Base-by-base conservation (phyloP, 2,888 invertebrate species). In the Stenurella melanura region DNA sequence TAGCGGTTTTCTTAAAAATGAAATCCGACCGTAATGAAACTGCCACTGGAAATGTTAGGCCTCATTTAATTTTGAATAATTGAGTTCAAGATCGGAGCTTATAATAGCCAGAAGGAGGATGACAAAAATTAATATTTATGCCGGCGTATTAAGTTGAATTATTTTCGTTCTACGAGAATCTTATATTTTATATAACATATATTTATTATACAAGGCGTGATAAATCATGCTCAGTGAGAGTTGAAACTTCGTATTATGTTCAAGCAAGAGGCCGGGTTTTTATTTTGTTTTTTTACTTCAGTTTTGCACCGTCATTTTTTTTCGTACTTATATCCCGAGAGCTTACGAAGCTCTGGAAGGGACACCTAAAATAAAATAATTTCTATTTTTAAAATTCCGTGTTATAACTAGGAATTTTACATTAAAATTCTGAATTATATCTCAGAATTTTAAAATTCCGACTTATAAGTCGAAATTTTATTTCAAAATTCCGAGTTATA, bases 51-150 rank as follows among this genome's bases (percentile, higher is more conserved):
- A 79, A 77, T 80, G 79, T 78, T 79, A 77, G 78, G 78, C 78
- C 78, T 74, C 77, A 77, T 77, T 80, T 82, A 79, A 78, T 80
- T 75, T 68, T 80, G 81, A 82, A 82, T 82, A 82, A 80, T 79
- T 80, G 76, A 79, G 75, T 70, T 60, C 63, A 66, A 64, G 56
- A 72, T 73, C 72, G 74, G 42, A 57, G 71, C 75, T 42, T 42
- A 42, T 42, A 64, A 42, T 38, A 19, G 64, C 64, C 21, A 34
- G 71, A 54, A 21, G 72, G 57, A 34, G 54, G 74, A 74, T 50
- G 76, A 76, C 70, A 72, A 78, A 79, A 78, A 80, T 80, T 78
- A 76, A 76, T 74, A 80, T 80, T 80, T 75, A 80, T 75, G 70
- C 66, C 56, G 10, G 54, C 42, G 61, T 66, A 73, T 80, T 78